A percentile compares a stretch with the other conserved stretches of the same genome.
Conservation (phyloP, 2,888 invertebrate genomes). For the Aphidius colemani region DNA sequence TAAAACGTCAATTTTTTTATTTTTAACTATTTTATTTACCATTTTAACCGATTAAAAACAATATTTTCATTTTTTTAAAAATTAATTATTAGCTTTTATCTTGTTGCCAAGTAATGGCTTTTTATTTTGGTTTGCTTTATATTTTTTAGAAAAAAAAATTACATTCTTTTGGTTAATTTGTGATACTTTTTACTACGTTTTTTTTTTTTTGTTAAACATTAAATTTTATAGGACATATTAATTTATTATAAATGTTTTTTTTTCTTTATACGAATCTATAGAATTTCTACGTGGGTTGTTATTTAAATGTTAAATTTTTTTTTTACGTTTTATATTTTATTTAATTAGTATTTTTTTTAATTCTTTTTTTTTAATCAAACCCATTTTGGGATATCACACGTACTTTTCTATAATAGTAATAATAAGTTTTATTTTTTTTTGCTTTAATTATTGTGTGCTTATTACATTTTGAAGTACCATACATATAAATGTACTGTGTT, state of each 20-base stretch:
- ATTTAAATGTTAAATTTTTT: slow-evolving; percentile 16
- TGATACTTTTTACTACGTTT: slow-evolving; percentile 38
- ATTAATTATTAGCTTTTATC: neutral
- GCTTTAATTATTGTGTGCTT: too few species aligned
- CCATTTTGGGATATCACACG: too few species aligned
- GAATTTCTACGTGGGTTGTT: slow-evolving; percentile 38
- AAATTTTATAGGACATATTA: slow-evolving; percentile 34
- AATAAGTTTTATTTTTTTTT: too few species aligned
- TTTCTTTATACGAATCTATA: slow-evolving; percentile 46
- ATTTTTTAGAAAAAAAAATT: slow-evolving; percentile 28
- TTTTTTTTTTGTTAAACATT: slow-evolving; percentile 36
- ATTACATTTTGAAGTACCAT: too few species aligned
- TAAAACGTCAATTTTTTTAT: slow-evolving; percentile 25
- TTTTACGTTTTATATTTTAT: slow-evolving; percentile 11
- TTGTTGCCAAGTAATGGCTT: slow-evolving; percentile 24
- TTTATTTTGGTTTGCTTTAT: slow-evolving; percentile 11
- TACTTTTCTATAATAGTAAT: too few species aligned
- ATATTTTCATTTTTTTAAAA: too few species aligned
- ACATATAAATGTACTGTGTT: too few species aligned
- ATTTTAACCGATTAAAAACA: too few species aligned
- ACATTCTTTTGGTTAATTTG: slow-evolving; percentile 35
- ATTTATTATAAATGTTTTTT: slow-evolving; percentile 36
- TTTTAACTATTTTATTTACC: slow-evolving; percentile 16
- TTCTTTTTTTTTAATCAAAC: slow-evolving; percentile 17
- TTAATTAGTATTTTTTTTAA: slow-evolving; percentile 18